A percentile compares a stretch with the other conserved stretches of the same genome.
Conservation (phyloP, 2,113 vertebrate genomes). For the Gymnocephalus cernua region DNA sequence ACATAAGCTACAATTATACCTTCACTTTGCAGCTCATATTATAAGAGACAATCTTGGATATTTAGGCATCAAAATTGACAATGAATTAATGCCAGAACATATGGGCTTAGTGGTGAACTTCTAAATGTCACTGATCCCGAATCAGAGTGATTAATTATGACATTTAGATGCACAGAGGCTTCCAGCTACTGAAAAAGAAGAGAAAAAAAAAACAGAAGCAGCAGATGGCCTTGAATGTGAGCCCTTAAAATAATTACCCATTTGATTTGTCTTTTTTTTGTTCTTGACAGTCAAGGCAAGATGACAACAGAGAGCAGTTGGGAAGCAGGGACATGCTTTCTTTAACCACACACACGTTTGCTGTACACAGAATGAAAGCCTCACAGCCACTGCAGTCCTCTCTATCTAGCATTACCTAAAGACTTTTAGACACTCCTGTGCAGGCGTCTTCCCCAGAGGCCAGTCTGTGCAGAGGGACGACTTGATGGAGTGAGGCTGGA, state of each 20-base stretch:
- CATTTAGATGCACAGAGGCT: conserved; percentile 31
- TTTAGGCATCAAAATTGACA: conserved; percentile 28
- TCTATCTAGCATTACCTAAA: conserved; percentile 72
- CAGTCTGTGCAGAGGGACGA: conserved; percentile 62
- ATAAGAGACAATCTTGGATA: neutral
- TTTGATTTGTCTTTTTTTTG: conserved; percentile 50
- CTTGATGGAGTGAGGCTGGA: conserved; percentile 81
- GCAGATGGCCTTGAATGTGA: conserved; percentile 20
- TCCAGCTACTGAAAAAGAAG: neutral
- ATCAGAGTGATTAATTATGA: conserved; percentile 45
- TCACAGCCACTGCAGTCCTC: conserved; percentile 40
- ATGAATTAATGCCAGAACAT: conserved; percentile 36
- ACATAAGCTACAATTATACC: neutral
- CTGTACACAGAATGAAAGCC: conserved; percentile 45
- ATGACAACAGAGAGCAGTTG: conserved; percentile 25
- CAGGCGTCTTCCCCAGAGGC: conserved; percentile 55
- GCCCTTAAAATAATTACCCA: conserved; percentile 39
- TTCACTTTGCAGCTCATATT: neutral
- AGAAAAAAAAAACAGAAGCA: conserved; percentile 7
- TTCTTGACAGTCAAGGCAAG: conserved; percentile 35
- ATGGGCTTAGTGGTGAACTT: conserved; percentile 22
- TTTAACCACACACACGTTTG: conserved; percentile 36
- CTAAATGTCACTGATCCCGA: conserved; percentile 48
- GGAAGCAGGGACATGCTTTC: conserved; percentile 11
- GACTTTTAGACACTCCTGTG: conserved; percentile 64